Base-by-base conservation (phyloP, 2,888 invertebrate species). In the Cosmia pyralina region DNA sequence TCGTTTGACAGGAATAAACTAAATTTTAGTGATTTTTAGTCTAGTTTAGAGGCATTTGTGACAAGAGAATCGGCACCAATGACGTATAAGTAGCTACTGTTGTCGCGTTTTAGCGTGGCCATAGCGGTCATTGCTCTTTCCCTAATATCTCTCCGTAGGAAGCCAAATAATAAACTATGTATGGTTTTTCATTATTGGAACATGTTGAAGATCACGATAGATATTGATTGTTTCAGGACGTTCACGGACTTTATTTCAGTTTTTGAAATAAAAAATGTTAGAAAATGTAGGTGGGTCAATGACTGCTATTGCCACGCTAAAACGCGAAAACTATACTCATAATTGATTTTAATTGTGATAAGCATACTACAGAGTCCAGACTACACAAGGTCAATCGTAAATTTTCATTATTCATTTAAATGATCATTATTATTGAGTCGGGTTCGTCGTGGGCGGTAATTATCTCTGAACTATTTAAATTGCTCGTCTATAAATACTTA, bases 371-470 rank as follows among this genome's bases (percentile, higher is more conserved):
- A 10, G 52, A 48, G 52, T 41, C 66, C 28, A 67, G 38, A 6
- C 55, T 34, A 58, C 52, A 55, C 68, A 77, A 83, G 84, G 71
- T 59, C 38, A 73, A 65, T 68, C 15, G 1, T 66, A 70, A 66
- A 81, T 88, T 79, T 83, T 82, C 72, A 81, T 82, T 77, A 79
- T 85, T 73, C 75, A 79, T 85, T 79, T 84, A 78, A 84, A 85
- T 85, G 79, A 71, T 72, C 62, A 83, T 82, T 87, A 84, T 2
- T 84, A 83, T 85, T 75, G 80, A 83, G 82, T 67, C 58, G 48
- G 74, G 82, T 83, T 72, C 84, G n/a, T 75, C 81, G 89, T 89
- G 89, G 91, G 89, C 90, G 90, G 84, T 79, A 82, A 82, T 83
- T 83, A 88, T 86, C 77, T 83, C 72, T 22, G 65, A 83, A 81